Percentiles rank a stretch among this genome's conserved stretches.
These are phyloP conservation scores for Pseudachorutes palmiensis DNA, from an alignment of 1,140 invertebrate genomes.

Conservation along the genomic window DNA sequence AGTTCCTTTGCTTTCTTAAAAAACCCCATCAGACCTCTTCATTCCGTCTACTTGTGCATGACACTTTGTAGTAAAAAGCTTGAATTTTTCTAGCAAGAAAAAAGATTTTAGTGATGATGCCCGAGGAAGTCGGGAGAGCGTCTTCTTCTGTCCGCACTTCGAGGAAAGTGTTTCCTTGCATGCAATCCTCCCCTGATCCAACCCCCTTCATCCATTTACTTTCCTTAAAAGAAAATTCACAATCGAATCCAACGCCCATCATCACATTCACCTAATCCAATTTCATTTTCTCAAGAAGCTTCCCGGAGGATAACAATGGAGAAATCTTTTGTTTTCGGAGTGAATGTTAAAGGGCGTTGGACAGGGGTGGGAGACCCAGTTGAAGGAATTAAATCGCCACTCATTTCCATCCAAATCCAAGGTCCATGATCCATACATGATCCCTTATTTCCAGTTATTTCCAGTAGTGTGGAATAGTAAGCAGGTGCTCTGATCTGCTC, in stretches of 20 bases:
- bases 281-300: background rate
- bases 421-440: too few relatives aligned
- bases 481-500: too few relatives aligned
- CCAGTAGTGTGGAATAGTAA: too few relatives aligned
- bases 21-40: background rate
- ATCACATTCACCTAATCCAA: background rate
- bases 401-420: too few relatives aligned
- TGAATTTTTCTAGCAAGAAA: background rate
- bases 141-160: background rate
- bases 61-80: background rate
- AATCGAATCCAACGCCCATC: slow-evolving; percentile 1
- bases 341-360: too few relatives aligned
- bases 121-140: background rate
- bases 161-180: background rate
- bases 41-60: background rate
- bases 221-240: background rate
- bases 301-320: background rate
- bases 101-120: background rate
- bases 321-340: too few relatives aligned
- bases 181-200: background rate
- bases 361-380: too few relatives aligned
- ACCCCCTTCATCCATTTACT: too few relatives aligned
- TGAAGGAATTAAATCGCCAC: too few relatives aligned
- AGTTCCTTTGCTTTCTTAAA: background rate
- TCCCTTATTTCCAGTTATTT: too few relatives aligned